Evolutionary conservation across 2,797 vertebrate species (phyloP), one percentile per base, ranked within the genome.

Genomic region (Glyptemys insculpta): DNA sequence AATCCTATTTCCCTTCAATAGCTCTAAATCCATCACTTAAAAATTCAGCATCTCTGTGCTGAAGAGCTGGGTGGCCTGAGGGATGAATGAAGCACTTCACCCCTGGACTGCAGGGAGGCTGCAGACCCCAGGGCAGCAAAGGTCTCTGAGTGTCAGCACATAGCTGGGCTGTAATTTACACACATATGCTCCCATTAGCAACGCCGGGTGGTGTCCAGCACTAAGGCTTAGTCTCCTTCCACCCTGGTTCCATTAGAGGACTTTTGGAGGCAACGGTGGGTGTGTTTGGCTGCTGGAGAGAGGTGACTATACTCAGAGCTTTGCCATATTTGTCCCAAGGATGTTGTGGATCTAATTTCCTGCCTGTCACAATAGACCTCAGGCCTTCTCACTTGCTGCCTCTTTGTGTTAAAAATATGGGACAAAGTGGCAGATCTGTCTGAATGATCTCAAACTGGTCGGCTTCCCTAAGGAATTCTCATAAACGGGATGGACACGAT

Each of bases 1-100:
- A 97, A 98, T 97, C 97, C 97, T 21, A 4, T 74, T 96, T 97
- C 93, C 95, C 94, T 97, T 95, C 41, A 2, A 96, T 96, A 96
- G 95, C 97, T 97, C 94, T 98, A 97, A 98, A 98, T 98, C 97
- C 92, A 92, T 97, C 97, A 97, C 97, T 98, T 86, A 97, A 98
- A 97, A 97, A 98, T 98, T 95, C 95, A 54, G 19, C 88, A 83
- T 95, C 97, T 97, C 91, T 96, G 88, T 91, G 86, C 57, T 96
- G 96, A 76, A 96, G 86, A 97, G 47, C 96, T 97, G 97, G 97
- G 97, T 98, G 97, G 97, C 97, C 97, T 92, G 88, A 74, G 91
- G 94, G 94, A 97, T 97, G 95, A 97, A 97, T 98, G 94, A 80
- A 96, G 83, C 47, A 90, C 89, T 96, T 97, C 97, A 96, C 94